Percentiles rank a stretch among this genome's conserved stretches.
Conservation (phyloP, 2,888 invertebrate genomes). For the Lypha dubia region DNA sequence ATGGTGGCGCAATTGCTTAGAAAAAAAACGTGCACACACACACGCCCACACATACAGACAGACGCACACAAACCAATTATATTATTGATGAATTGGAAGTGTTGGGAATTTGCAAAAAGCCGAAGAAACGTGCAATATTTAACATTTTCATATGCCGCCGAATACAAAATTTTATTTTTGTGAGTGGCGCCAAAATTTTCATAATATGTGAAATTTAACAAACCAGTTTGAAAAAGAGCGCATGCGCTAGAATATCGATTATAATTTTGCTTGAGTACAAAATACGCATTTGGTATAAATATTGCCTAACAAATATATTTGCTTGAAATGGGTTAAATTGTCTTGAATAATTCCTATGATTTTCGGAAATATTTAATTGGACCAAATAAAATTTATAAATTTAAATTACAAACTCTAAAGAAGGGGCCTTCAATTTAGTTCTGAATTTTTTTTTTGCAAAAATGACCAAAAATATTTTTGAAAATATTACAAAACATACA, state of each 20-base stretch:
- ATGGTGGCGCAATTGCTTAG: background rate
- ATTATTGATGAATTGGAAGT: background rate
- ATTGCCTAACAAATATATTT: background rate
- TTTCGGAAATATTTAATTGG: too few relatives aligned
- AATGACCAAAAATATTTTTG: too few relatives aligned
- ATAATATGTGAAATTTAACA: slow-evolving; percentile 29
- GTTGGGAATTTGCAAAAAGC: background rate
- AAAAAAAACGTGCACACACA: background rate
- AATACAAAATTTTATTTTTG: background rate
- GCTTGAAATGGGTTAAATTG: too few relatives aligned
- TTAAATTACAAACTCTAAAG: too few relatives aligned
- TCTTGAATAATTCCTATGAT: too few relatives aligned
- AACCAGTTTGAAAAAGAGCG: background rate
- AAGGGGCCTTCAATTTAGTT: too few relatives aligned
- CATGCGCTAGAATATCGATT: slow-evolving; percentile 69
- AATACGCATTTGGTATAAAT: background rate
- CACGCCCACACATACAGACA: too few relatives aligned
- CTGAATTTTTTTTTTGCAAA: too few relatives aligned
- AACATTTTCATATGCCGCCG: slow-evolving; percentile 14
- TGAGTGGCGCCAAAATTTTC: slow-evolving; percentile 72
- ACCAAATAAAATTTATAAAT: too few relatives aligned
- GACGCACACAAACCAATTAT: background rate
- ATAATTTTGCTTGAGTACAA: background rate
- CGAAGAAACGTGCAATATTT: background rate
- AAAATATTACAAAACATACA: too few relatives aligned